Conservation (phyloP, 64 coral and sea anemone genomes). For the Stichodactyla helianthus region DNA sequence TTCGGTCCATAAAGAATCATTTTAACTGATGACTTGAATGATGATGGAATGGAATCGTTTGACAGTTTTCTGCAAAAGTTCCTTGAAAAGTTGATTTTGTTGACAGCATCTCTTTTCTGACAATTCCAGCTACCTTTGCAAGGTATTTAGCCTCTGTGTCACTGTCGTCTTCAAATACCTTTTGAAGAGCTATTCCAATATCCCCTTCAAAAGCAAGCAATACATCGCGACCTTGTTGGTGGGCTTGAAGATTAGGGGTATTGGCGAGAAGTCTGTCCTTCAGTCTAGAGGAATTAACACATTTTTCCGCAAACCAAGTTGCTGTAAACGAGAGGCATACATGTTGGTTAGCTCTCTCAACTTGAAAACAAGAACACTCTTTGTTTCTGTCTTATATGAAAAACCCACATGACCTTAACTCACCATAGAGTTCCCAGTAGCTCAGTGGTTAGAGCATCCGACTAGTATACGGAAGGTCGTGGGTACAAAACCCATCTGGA, state of each 20-base stretch:
- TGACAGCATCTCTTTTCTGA: constrained; percentile 33
- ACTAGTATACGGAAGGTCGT: too few relatives aligned
- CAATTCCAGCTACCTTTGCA: constrained; percentile 15
- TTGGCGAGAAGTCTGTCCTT: constrained; percentile 3
- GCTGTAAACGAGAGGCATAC: background rate
- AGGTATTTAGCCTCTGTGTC: background rate
- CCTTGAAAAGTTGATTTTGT: constrained; percentile 22
- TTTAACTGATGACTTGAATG: constrained; percentile 19
- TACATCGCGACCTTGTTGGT: constrained; percentile 9
- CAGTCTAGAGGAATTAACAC: background rate
- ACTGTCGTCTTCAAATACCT: background rate
- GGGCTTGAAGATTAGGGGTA: background rate
- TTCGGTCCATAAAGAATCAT: constrained; percentile 50
- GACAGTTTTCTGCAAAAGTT: constrained; percentile 13
- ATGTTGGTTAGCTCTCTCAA: constrained; percentile 29
- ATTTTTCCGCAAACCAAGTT: background rate
- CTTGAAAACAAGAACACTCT: constrained; percentile 17
- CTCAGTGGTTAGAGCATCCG: too few relatives aligned
- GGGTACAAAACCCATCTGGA: too few relatives aligned
- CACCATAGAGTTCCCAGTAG: too few relatives aligned
- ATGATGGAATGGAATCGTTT: constrained; percentile 20
- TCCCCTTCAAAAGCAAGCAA: background rate
- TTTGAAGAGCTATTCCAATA: constrained; percentile 6
- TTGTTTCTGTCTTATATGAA: too few relatives aligned
- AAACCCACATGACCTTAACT: too few relatives aligned